Percentiles rank a stretch among this genome's conserved stretches.
phyloP scores from a whole-genome alignment of 2,113 vertebrate genomes.

The Zapornia atra region DNA sequence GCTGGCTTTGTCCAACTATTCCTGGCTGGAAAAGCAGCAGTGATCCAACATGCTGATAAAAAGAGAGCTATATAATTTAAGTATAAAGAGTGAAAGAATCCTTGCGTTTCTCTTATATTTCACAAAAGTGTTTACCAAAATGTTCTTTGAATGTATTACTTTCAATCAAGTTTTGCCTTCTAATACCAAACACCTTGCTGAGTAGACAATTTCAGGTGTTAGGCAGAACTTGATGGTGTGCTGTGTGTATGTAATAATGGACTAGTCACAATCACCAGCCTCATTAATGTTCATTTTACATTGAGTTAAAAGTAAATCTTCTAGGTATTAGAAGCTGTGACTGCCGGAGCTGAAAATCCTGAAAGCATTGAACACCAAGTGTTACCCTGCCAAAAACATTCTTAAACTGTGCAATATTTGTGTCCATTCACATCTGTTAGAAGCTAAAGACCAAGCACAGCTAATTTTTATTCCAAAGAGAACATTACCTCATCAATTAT shows the following conservation, averaged over 20 bases:
- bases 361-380: neutral
- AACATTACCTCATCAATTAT: constrained; percentile 38
- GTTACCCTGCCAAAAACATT: neutral
- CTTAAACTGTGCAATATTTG: neutral
- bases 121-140: neutral
- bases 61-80: neutral
- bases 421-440: neutral
- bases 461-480: constrained; percentile 15
- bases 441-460: neutral
- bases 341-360: neutral
- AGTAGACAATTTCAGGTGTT: neutral
- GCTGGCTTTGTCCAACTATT: neutral
- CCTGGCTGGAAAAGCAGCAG: neutral
- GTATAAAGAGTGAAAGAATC: neutral
- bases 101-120: neutral
- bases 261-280: neutral
- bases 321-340: neutral
- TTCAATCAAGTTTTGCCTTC: neutral
- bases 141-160: neutral
- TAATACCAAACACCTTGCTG: neutral
- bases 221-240: neutral
- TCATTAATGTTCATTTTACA: neutral
- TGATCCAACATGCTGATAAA: neutral
- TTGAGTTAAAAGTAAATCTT: neutral
- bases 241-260: accelerated